Conservation (phyloP, 2,113 vertebrate species). For the Progne subis region DNA sequence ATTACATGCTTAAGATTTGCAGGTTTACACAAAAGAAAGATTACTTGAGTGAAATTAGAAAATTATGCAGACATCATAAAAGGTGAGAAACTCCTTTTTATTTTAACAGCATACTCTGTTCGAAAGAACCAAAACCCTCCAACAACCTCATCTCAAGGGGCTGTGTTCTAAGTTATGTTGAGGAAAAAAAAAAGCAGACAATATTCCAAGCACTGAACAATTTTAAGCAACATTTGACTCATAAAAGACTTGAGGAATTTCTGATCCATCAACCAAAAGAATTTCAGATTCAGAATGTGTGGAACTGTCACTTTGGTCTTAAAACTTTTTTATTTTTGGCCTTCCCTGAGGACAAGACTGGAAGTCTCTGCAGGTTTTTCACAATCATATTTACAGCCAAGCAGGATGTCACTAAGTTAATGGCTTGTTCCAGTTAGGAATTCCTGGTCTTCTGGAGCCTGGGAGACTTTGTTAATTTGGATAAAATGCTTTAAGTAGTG, state of each 20-base stretch:
- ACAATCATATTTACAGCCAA: not conserved
- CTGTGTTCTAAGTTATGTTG: not conserved
- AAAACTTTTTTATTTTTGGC: not conserved
- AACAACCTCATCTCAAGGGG: not conserved
- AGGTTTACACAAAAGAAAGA: not conserved
- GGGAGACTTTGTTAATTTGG: not conserved
- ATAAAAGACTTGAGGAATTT: not conserved
- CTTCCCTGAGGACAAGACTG: not conserved
- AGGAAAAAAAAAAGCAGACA: not conserved
- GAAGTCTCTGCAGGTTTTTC: not conserved
- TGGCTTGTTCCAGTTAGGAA: not conserved
- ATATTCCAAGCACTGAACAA: not conserved
- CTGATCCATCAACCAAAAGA: not conserved
- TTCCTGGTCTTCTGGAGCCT: not conserved
- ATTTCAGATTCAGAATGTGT: not conserved
- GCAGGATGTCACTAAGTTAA: not conserved
- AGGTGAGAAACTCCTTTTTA: not conserved
- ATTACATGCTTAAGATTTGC: not conserved
- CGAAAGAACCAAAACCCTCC: not conserved
- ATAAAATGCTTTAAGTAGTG: not conserved
- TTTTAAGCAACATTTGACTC: not conserved
- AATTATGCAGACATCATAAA: not conserved
- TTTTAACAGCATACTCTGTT: not conserved
- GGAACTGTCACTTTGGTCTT: not conserved
- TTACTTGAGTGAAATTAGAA: not conserved